These are phyloP conservation scores for Steromphala cineraria DNA, from an alignment of 2,888 invertebrate species.

Conservation along the genomic window DNA sequence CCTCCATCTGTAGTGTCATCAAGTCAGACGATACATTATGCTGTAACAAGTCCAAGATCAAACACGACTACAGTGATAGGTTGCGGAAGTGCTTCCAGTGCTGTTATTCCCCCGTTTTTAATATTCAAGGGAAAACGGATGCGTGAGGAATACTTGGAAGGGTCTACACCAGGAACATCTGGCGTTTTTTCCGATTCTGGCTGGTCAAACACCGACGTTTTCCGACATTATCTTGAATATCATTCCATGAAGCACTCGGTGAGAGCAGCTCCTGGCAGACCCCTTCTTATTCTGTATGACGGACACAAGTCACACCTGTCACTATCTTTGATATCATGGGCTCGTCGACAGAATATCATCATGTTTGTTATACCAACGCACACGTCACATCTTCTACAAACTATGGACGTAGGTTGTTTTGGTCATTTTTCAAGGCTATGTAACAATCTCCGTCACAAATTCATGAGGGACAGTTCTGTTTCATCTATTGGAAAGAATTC, in stretches of 20 bases:
- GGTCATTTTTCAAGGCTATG: not conserved
- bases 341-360: not conserved
- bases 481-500: not conserved
- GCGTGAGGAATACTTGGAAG: not conserved
- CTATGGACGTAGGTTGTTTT: not conserved
- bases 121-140: not conserved
- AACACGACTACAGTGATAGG: not conserved
- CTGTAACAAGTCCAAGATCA: too few species aligned
- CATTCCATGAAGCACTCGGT: not conserved
- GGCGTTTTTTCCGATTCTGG: not conserved
- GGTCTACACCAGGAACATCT: not conserved
- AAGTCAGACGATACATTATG: too few species aligned
- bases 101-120: not conserved
- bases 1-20: too few species aligned
- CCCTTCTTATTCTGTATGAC: not conserved
- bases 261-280: not conserved
- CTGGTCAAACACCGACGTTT: not conserved
- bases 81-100: not conserved
- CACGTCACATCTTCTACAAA: not conserved
- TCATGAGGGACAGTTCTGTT: not conserved
- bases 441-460: not conserved
- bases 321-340: not conserved
- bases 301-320: not conserved
- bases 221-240: not conserved
- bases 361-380: not conserved